phyloP scores from a whole-genome alignment of 2,888 invertebrate species.

The Ganaspis brasiliensis region DNA sequence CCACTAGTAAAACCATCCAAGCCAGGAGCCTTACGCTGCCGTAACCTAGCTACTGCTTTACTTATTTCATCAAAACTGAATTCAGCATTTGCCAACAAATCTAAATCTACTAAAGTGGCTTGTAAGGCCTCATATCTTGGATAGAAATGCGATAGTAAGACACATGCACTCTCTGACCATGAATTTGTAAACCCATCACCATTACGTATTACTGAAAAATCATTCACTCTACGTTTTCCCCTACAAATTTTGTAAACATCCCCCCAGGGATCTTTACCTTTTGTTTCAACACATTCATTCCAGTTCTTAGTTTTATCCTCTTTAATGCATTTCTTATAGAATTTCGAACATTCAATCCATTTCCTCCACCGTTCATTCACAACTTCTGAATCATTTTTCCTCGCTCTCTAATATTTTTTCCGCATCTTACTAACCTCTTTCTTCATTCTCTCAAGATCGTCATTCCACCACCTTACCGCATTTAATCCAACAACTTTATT shows the following conservation, averaged over 20 bases:
- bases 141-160: background rate
- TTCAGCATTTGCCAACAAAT: background rate
- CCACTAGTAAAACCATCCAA: background rate
- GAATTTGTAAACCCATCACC: background rate
- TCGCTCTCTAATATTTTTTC: background rate
- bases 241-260: background rate
- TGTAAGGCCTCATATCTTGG: background rate
- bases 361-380: background rate
- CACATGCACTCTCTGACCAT: background rate
- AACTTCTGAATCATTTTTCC: background rate
- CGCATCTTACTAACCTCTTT: background rate
- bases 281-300: background rate
- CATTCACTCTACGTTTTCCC: background rate
- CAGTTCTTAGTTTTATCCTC: background rate
- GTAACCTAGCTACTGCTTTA: background rate
- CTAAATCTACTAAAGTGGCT: background rate
- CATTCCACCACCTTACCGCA: background rate
- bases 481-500: background rate
- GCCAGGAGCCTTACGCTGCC: background rate
- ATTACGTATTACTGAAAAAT: background rate
- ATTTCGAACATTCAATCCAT: background rate
- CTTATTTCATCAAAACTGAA: background rate
- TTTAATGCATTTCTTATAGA: background rate
- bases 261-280: background rate
- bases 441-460: background rate